phyloP scores from a whole-genome alignment of 2,113 vertebrate species.

The Colinus virginianus region DNA sequence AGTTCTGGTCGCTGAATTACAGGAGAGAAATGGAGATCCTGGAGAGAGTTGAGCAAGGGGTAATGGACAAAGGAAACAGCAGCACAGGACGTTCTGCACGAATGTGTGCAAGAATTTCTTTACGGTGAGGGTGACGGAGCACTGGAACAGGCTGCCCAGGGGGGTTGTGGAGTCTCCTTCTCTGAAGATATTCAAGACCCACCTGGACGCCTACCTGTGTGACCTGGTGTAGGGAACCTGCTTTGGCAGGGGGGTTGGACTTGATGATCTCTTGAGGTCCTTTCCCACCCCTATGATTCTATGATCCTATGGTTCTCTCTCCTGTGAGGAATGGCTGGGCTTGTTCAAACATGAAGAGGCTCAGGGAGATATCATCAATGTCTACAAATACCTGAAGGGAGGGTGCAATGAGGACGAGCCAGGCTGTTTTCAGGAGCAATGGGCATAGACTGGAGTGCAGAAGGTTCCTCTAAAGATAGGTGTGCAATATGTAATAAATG shows the following conservation, averaged over 20 bases:
- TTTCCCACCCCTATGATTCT: too few relatives aligned
- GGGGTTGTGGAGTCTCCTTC: too few relatives aligned
- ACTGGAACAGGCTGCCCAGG: too few relatives aligned
- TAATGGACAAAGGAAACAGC: not conserved
- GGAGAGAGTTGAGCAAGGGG: not conserved
- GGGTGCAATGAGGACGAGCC: not conserved
- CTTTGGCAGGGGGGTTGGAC: too few relatives aligned
- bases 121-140: too few relatives aligned
- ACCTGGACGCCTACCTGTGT: too few relatives aligned
- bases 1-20: not conserved
- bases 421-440: not conserved
- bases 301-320: not conserved
- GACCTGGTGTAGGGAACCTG: too few relatives aligned
- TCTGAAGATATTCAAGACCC: too few relatives aligned
- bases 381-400: not conserved
- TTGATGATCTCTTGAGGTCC: too few relatives aligned
- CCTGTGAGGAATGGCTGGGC: not conserved
- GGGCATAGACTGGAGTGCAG: not conserved
- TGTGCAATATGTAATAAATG: not conserved
- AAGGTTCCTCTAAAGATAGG: not conserved
- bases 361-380: not conserved
- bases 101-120: too few relatives aligned
- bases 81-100: too few relatives aligned
- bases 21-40: rapidly evolving
- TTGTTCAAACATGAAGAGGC: not conserved